These are phyloP conservation scores for Gallinago nigripennis DNA, from an alignment of 2,797 vertebrate genomes.

Conservation along the genomic window DNA sequence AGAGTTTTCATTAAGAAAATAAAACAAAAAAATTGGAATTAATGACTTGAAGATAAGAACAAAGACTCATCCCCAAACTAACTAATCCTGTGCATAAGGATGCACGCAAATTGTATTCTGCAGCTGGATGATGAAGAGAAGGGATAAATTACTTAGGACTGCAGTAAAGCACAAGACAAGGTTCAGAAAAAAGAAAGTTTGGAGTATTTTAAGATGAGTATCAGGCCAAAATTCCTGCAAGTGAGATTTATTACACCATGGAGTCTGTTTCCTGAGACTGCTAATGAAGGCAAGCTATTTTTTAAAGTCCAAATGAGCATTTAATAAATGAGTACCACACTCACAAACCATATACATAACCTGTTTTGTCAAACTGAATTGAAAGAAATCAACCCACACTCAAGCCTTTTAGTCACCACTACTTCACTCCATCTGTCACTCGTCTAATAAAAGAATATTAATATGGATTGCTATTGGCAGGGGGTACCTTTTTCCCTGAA, in stretches of 20 bases:
- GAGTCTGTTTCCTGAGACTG: constrained; percentile 20
- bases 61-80: background rate
- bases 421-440: constrained; percentile 43
- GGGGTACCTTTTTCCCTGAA: background rate
- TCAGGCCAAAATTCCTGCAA: constrained; percentile 57
- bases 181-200: background rate
- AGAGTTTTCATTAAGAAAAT: background rate
- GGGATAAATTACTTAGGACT: background rate
- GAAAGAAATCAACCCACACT: constrained; percentile 53
- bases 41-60: background rate
- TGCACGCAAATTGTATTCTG: background rate
- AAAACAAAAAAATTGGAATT: background rate
- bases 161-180: background rate
- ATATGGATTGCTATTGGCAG: background rate
- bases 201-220: constrained; percentile 35
- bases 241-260: constrained; percentile 52
- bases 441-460: background rate
- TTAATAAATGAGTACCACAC: constrained; percentile 56
- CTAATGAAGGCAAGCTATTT: constrained; percentile 57
- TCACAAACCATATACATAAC: constrained; percentile 4
- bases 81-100: background rate
- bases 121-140: background rate
- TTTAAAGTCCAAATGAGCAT: constrained; percentile 53
- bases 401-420: constrained; percentile 25
- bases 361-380: constrained; percentile 28